A percentile compares a stretch with the other conserved stretches of the same genome.
Evolutionary conservation across 2,888 invertebrate genomes (phyloP).

Genomic region (Dicranocentrus wangi): DNA sequence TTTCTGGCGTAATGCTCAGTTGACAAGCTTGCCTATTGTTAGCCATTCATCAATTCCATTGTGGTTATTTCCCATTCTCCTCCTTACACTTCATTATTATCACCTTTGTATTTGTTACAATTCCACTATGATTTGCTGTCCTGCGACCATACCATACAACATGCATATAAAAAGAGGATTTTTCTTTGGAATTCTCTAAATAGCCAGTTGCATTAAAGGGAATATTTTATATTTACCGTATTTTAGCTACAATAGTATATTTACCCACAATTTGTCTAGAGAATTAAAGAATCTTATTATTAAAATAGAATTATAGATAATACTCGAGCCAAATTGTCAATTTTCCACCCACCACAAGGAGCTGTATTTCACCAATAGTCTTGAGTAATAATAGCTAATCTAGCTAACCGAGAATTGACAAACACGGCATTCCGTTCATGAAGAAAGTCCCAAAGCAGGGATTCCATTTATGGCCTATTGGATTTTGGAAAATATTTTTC

Average conservation of each 20-base stretch:
- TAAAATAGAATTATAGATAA: too few species aligned
- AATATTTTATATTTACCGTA: too few species aligned
- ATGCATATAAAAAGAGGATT: too few species aligned
- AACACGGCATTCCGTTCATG: slow-evolving; percentile 37
- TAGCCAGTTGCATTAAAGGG: too few species aligned
- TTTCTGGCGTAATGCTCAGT: slow-evolving; percentile 1
- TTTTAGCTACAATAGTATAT: too few species aligned
- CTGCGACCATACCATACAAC: too few species aligned
- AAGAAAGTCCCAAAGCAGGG: slow-evolving; percentile 40
- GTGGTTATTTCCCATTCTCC: slow-evolving; percentile 6
- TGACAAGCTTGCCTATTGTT: slow-evolving; percentile 22
- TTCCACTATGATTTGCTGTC: too few species aligned
- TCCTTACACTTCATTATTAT: slow-evolving; percentile 23
- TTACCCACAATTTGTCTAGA: too few species aligned
- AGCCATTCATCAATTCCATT: slow-evolving; percentile 14
- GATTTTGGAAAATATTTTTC: slow-evolving; percentile 8
- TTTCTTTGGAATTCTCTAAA: too few species aligned
- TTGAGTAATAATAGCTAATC: slow-evolving; percentile 48
- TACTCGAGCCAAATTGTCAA: too few species aligned
- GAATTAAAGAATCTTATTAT: too few species aligned
- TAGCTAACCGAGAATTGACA: slow-evolving; percentile 48
- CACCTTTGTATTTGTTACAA: background rate
- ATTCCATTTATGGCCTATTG: slow-evolving; percentile 46
- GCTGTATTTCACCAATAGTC: background rate
- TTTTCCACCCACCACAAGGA: too few species aligned